Evolutionary conservation across 2,113 vertebrate genomes (phyloP), one percentile per base, ranked within the genome.

Genomic region (Dryoscopus gambensis): DNA sequence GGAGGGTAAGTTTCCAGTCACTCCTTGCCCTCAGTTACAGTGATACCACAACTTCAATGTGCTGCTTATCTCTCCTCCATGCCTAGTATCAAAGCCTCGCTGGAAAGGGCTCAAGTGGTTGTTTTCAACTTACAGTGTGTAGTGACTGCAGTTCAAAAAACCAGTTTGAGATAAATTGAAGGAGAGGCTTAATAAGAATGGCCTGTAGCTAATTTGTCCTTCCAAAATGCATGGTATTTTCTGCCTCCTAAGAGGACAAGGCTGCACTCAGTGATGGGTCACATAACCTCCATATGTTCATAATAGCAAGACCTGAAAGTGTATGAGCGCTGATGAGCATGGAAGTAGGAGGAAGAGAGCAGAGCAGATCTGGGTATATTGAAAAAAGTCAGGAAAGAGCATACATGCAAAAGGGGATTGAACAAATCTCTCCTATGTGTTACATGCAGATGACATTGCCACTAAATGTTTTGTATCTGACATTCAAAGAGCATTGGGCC

Each of bases 91-190:
- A 78, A 96, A 96, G 92, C 85, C 49, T 87, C 0, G 1, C 80
- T 93, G 83, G 92, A 90, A 95, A 88, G 76, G 53, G 56, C 90
- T 94, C 95, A 87, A 92, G 90, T 87, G 80, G 76, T 60, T 94
- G 88, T 95, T 96, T 95, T 94, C 93, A 90, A 73, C 65, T 84
- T 69, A 71, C 33, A 81, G 85, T 81, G 80, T 16, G 11, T n/a
- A 71, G 88, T 62, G 76, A 90, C 74, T 87, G 86, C 69, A 53
- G 76, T 76, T 93, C 79, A 75, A 93, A 92, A 93, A 80, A 71
- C 83, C 47, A 70, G 46, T 57, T 84, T 53, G 89, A 94, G 93
- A 85, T 90, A 95, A 94, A 25, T 6, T 82, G 76, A 92, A 96
- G 70, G 84, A 95, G 90, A 82, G 69, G 68, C 76, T 90, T 96